A percentile compares a stretch with the other conserved stretches of the same genome.
These are phyloP conservation scores for Microhierax caerulescens DNA, from an alignment of 2,797 vertebrate species.

Conservation along the genomic window DNA sequence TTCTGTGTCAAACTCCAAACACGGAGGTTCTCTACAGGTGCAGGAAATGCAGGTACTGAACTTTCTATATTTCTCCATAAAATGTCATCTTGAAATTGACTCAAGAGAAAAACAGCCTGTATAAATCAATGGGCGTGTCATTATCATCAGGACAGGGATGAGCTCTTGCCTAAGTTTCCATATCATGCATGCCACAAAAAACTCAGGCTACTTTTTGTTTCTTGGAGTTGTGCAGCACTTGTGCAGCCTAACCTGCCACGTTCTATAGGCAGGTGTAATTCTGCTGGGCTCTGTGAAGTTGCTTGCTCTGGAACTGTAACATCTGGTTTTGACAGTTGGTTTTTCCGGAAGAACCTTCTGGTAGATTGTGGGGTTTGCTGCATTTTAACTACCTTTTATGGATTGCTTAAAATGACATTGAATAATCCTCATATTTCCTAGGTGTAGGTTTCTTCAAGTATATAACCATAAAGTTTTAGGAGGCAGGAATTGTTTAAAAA, in stretches of 20 bases:
- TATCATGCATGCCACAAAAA: background rate
- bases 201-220: background rate
- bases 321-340: background rate
- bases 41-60: conserved; percentile 91
- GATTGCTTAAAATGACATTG: background rate
- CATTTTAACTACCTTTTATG: background rate
- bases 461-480: background rate
- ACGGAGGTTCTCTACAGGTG: conserved; percentile 87
- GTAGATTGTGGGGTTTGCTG: background rate
- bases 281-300: background rate
- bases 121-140: background rate
- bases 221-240: background rate
- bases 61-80: background rate
- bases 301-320: background rate
- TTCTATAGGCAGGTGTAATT: background rate
- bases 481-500: background rate
- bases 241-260: fast-evolving
- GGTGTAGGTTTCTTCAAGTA: background rate
- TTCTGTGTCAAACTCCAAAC: conserved; percentile 59
- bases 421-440: background rate
- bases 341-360: background rate
- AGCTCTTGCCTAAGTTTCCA: background rate
- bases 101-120: background rate
- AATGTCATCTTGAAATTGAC: background rate
- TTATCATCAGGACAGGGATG: background rate